Percentiles rank a stretch among this genome's conserved stretches.
These are phyloP conservation scores for Platysteira castanea DNA, from an alignment of 2,113 vertebrate genomes.

Conservation along the genomic window DNA sequence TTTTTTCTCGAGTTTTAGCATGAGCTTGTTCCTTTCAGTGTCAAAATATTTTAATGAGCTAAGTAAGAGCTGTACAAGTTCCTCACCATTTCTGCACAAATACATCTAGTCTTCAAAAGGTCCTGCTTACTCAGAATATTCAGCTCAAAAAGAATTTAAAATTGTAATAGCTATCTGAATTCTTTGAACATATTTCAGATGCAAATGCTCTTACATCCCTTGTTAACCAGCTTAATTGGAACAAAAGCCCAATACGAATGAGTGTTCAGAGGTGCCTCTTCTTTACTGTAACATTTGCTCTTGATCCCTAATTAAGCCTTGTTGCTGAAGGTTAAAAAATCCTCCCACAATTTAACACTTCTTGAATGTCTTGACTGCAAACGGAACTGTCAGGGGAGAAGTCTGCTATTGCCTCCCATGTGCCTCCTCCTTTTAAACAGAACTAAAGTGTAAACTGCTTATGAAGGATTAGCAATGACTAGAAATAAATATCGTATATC, in stretches of 20 bases:
- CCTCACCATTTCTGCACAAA: constrained; percentile 39
- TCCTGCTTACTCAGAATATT: constrained; percentile 12
- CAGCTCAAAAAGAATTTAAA: constrained; percentile 53
- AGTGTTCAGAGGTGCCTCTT: not conserved
- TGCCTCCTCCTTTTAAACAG: not conserved
- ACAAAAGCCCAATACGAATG: constrained; percentile 16
- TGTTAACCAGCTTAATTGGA: constrained; percentile 61
- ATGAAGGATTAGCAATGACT: not conserved
- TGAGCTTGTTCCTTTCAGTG: not conserved
- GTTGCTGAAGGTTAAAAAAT: constrained; percentile 50
- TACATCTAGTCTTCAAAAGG: constrained; percentile 50
- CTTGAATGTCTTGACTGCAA: constrained; percentile 16
- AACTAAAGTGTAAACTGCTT: not conserved
- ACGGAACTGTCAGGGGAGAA: not conserved
- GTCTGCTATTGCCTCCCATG: not conserved
- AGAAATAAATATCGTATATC: not conserved
- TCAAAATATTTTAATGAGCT: not conserved
- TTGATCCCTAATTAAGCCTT: constrained; percentile 58
- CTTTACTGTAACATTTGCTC: constrained; percentile 37
- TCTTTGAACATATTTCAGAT: constrained; percentile 18
- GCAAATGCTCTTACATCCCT: constrained; percentile 1
- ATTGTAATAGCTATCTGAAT: constrained; percentile 57
- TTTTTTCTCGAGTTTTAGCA: not conserved
- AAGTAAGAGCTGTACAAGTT: constrained; percentile 34
- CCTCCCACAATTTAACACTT: constrained; percentile 1